Evolutionary conservation across 2,113 vertebrate genomes (phyloP).

Genomic region (Vimba vimba): DNA sequence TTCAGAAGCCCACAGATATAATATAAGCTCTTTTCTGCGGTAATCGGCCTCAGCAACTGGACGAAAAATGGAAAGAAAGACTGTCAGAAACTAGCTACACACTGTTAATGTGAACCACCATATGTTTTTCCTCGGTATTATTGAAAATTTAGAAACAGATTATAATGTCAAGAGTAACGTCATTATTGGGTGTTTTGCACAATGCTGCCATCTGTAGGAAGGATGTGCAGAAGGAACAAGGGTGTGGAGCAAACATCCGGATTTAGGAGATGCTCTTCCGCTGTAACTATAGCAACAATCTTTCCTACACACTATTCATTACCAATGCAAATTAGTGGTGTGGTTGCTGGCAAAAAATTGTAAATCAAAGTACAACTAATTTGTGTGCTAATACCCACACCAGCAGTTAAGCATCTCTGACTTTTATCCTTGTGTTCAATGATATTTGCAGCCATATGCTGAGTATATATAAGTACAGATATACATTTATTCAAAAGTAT

Average conservation of each 20-base stretch:
- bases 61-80: neutral
- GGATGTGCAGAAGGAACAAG: conserved; percentile 8
- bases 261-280: conserved; percentile 25
- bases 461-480: conserved; percentile 46
- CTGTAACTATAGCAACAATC: conserved; percentile 37
- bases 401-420: conserved; percentile 26
- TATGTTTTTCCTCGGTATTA: neutral
- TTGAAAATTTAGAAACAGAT: neutral
- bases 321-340: conserved; percentile 40
- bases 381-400: conserved; percentile 29
- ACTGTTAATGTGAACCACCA: neutral
- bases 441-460: conserved; percentile 48
- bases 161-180: neutral
- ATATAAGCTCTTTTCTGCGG: conserved; percentile 25
- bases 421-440: conserved; percentile 45
- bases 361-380: conserved; percentile 7
- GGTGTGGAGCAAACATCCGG: conserved; percentile 9
- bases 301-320: conserved; percentile 37
- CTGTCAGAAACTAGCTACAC: neutral
- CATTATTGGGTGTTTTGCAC: neutral
- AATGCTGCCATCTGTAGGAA: conserved; percentile 45
- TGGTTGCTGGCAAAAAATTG: conserved; percentile 17
- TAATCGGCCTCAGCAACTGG: neutral
- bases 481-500: conserved; percentile 41
- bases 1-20: conserved; percentile 14